Evolutionary conservation across 2,797 vertebrate species (phyloP).

Genomic region (Florisuga fusca): DNA sequence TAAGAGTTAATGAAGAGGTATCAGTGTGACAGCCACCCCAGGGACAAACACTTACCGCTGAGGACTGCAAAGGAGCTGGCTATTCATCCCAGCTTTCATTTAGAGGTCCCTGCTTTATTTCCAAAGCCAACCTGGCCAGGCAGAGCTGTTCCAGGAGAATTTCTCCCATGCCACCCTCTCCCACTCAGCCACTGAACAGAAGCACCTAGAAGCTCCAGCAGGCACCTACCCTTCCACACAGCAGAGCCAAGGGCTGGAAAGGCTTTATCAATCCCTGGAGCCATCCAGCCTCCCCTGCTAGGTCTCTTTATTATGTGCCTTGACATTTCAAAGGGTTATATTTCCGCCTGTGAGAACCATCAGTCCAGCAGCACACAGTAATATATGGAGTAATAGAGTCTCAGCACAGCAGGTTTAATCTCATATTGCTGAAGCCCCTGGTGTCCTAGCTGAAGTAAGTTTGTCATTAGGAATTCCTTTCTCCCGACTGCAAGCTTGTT

Average conservation of each 20-base stretch:
- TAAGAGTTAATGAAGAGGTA: slow-evolving; percentile 12
- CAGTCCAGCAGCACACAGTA: slow-evolving; percentile 68
- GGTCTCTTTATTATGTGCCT: slow-evolving; percentile 75
- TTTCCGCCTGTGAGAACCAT: slow-evolving; percentile 74
- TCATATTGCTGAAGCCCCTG: slow-evolving; percentile 71
- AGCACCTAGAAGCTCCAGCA: not conserved
- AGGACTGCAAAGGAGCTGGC: not conserved
- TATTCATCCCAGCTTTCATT: not conserved
- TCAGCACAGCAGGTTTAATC: slow-evolving; percentile 73
- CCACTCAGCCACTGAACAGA: not conserved
- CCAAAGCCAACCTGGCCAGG: not conserved
- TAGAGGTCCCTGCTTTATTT: not conserved
- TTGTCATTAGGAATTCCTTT: slow-evolving; percentile 75
- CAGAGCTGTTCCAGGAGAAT: not conserved
- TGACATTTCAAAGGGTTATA: slow-evolving; percentile 73
- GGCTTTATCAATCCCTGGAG: slow-evolving; percentile 65
- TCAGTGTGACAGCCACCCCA: not conserved
- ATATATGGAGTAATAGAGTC: slow-evolving; percentile 76
- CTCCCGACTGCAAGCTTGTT: slow-evolving; percentile 57
- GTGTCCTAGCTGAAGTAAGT: slow-evolving; percentile 69
- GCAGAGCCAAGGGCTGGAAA: not conserved
- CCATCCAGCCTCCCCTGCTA: slow-evolving; percentile 67
- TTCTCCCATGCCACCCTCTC: slow-evolving; percentile 31
- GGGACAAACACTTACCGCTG: not conserved
- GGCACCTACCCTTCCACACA: slow-evolving; percentile 29